Evolutionary conservation across 2,797 vertebrate species (phyloP), one percentile per base, ranked within the genome.

Genomic region (Pogoniulus pusillus): DNA sequence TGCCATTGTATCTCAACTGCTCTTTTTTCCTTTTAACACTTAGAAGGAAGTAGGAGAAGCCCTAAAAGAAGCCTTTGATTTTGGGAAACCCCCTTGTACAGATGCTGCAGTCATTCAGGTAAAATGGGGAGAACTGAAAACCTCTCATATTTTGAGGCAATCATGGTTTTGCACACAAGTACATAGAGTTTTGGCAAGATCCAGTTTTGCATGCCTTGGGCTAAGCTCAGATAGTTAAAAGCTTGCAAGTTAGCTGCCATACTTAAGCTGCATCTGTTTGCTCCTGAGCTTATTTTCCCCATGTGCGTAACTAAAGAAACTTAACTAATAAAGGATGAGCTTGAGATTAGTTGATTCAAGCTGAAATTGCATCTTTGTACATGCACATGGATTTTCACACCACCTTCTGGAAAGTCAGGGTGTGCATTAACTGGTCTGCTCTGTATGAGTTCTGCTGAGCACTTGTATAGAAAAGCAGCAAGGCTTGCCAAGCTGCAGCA

Each of bases 1-100:
- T 73, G 76, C 35, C 49, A 37, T 32, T 73, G 27, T 59, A 64
- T 70, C 73, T 78, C 37, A 83, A 78, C 64, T 76, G 22, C 45
- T 79, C 12, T 85, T 83, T 90, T 63, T 15, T 70, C 70, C 53
- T 87, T 84, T 89, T 51, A 30, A 76, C 57, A 47, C 91, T 78
- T 82, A 96, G 96, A 62, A 86, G 45, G 91, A 95, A 94, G 64
- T 96, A 27, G 58, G 47, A 12, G 79, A 57, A 83, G 91, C 57
- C 1, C 82, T 96, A 59, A 94, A 89, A 91, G 88, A 93, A 77
- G 91, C 85, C 78, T 90, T 94, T 83, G 81, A 60, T 49, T 15
- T 49, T 55, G 76, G 84, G 85, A 87, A 85, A 78, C 32, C 78
- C 32, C 24, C 85, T 26, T 64, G 72, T 81, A 23, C 90, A 70